A percentile compares a stretch with the other conserved stretches of the same genome.
phyloP scores from a whole-genome alignment of 2,113 vertebrate species.

The Sylvietta virens region DNA sequence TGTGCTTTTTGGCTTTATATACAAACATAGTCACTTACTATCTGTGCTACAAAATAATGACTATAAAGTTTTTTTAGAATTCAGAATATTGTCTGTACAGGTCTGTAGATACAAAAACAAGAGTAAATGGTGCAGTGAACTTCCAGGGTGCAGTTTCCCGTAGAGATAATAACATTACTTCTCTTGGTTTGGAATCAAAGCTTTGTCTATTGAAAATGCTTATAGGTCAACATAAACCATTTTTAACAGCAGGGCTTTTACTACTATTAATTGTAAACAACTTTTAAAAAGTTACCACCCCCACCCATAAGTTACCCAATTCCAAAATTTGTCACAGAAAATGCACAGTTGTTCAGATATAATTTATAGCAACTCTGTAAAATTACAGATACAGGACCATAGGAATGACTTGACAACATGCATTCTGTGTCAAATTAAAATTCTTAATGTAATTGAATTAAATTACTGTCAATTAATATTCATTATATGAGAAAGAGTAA shows the following conservation, averaged over 20 bases:
- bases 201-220: background rate
- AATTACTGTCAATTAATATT: background rate
- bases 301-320: background rate
- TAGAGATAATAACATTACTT: background rate
- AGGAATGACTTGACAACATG: background rate
- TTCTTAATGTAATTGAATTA: background rate
- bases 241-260: background rate
- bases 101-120: background rate
- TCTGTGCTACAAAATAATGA: background rate
- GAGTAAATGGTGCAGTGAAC: background rate
- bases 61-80: background rate
- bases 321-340: background rate
- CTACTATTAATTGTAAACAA: background rate
- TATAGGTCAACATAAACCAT: background rate
- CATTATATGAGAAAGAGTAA: background rate
- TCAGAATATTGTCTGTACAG: background rate
- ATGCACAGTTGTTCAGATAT: background rate
- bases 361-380: background rate
- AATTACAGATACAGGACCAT: background rate
- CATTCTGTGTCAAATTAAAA: background rate
- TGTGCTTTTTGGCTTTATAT: background rate
- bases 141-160: rapidly evolving
- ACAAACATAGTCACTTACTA: background rate
- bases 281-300: background rate
- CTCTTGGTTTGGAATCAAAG: background rate